A percentile compares a stretch with the other conserved stretches of the same genome.
Evolutionary conservation across 1,140 invertebrate species (phyloP).

Genomic region (Formica exsecta): DNA sequence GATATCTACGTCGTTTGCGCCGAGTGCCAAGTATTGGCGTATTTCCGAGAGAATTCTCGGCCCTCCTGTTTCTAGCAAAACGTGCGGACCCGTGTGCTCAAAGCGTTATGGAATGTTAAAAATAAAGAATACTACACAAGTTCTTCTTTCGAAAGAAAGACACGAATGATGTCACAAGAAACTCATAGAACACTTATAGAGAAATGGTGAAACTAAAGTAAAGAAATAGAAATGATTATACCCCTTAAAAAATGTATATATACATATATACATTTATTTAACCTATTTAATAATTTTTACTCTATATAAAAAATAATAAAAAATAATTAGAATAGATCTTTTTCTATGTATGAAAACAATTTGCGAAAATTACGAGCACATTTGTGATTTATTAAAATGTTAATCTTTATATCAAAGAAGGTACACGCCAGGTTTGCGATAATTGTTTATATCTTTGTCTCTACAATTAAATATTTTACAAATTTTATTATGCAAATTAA

Average conservation of each 20-base stretch:
- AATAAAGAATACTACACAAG: not conserved
- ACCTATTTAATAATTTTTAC: too few relatives aligned
- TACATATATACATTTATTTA: too few relatives aligned
- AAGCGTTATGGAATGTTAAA: not conserved
- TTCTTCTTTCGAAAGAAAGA: not conserved
- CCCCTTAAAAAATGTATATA: too few relatives aligned
- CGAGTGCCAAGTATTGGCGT: slow-evolving; percentile 27
- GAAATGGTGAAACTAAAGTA: not conserved
- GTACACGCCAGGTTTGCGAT: not conserved
- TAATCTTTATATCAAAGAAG: not conserved
- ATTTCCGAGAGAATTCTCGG: slow-evolving; percentile 13
- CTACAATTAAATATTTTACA: not conserved
- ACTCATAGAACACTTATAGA: not conserved
- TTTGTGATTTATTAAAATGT: not conserved
- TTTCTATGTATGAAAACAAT: not conserved
- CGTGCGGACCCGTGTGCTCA: not conserved
- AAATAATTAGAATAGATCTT: not conserved
- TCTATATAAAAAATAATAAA: not conserved
- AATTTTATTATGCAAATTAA: slow-evolving; percentile 18
- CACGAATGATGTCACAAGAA: not conserved
- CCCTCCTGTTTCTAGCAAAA: not conserved
- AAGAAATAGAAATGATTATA: too few relatives aligned
- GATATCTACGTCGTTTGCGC: slow-evolving; percentile 23
- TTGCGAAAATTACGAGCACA: not conserved
- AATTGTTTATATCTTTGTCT: not conserved